These are phyloP conservation scores for Theretra japonica DNA, from an alignment of 2,888 invertebrate genomes.

Conservation along the genomic window DNA sequence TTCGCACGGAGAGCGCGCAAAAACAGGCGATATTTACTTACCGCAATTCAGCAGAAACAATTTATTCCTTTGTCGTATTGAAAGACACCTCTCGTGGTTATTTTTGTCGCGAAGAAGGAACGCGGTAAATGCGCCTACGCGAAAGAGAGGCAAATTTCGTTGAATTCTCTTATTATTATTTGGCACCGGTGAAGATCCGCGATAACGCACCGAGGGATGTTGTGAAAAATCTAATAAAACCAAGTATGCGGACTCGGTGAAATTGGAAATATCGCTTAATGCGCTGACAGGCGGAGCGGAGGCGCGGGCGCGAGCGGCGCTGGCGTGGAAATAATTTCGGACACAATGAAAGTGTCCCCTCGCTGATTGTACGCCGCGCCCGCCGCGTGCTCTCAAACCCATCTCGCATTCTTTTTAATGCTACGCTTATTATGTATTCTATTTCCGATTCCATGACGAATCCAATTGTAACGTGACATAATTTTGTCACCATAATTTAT, in stretches of 20 bases:
- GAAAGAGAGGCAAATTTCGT: slow-evolving; percentile 67
- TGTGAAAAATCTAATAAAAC: slow-evolving; percentile 72
- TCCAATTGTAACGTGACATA: neutral
- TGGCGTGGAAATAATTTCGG: slow-evolving; percentile 38
- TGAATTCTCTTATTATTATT: slow-evolving; percentile 74
- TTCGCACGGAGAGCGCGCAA: slow-evolving; percentile 44
- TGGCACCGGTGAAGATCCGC: slow-evolving; percentile 64
- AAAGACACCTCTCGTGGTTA: slow-evolving; percentile 61
- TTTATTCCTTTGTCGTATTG: slow-evolving; percentile 64
- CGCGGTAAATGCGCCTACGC: slow-evolving; percentile 41
- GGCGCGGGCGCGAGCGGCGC: slow-evolving; percentile 28
- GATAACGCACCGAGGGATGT: slow-evolving; percentile 46
- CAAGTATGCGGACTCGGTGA: slow-evolving; percentile 54
- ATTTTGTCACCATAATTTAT: neutral
- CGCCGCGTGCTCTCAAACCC: neutral
- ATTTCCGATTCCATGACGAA: neutral
- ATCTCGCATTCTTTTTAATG: slow-evolving; percentile 14
- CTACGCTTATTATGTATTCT: slow-evolving; percentile 15
- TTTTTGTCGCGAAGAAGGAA: slow-evolving; percentile 43
- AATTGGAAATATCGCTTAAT: slow-evolving; percentile 69
- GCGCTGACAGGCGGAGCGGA: slow-evolving; percentile 36
- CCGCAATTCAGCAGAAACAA: slow-evolving; percentile 49
- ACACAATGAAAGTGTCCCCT: slow-evolving; percentile 35
- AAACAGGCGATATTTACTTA: slow-evolving; percentile 46
- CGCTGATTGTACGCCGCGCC: slow-evolving; percentile 4